Evolutionary conservation across 2,888 invertebrate genomes (phyloP).

Genomic region (Nemapogon koenigi): DNA sequence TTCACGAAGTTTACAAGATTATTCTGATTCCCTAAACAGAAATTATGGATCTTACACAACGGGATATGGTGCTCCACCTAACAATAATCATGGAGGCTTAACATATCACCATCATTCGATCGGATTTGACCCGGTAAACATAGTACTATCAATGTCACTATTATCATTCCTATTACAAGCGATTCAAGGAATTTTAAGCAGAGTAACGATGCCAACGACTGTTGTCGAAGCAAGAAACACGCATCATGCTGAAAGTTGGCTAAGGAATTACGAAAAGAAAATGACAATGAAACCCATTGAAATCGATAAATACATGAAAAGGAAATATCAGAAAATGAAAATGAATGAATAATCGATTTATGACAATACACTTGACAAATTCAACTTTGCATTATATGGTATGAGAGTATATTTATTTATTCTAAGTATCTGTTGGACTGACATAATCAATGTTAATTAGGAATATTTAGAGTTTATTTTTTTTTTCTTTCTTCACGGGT

Average conservation of each 20-base stretch:
- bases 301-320: conserved; percentile 31
- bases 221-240: conserved; percentile 41
- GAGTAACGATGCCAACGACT: conserved; percentile 43
- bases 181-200: conserved; percentile 41
- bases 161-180: conserved; percentile 53
- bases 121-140: conserved; percentile 58
- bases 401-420: no score
- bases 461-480: no score
- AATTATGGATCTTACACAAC: conserved; percentile 38
- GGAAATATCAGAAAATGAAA: conserved; percentile 19
- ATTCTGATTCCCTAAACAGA: conserved; percentile 22
- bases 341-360: background rate
- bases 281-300: conserved; percentile 17
- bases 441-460: no score
- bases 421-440: background rate
- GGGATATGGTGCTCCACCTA: conserved; percentile 38
- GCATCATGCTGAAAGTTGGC: conserved; percentile 31
- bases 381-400: no score
- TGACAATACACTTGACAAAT: no score
- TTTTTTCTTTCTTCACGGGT: no score
- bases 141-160: conserved; percentile 52
- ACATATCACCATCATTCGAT: conserved; percentile 57
- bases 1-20: background rate
- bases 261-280: conserved; percentile 31
- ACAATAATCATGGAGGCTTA: conserved; percentile 30